Evolutionary conservation across 1,140 invertebrate species (phyloP), one percentile per base, ranked within the genome.

Genomic region (Ladona fulva): DNA sequence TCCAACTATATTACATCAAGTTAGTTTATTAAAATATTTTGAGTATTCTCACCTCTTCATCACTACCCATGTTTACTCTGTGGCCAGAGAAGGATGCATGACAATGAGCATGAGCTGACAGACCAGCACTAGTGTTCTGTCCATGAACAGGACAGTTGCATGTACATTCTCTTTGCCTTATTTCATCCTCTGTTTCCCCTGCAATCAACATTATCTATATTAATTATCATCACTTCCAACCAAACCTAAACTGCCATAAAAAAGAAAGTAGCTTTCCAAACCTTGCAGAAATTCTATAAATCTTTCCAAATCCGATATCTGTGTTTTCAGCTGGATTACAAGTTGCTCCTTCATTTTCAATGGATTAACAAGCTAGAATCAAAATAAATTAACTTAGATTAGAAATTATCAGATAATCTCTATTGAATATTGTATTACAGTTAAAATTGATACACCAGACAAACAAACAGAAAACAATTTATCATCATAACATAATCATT

Each of bases 281-380:
- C 92, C 93, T 90, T 99, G 97, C 78, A 99, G 88, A 83, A 98
- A 97, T 81, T 94, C 91, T 82, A 99, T 99, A 84, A 99, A 99
- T 79, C 96, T 89, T 85, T 99, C 98, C 83, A 99, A 89, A 86
- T 99, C 98, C 74, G 92, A 90, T 75, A 99, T 96, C 85, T 99
- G 98, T 12, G 95, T 96, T 86, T 98, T 98, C 12, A 99, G 86
- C 85, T 99, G 98, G 44, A 88, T 89, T 6, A 99, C 96, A 24
- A 98, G 84, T 84, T 97, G 94, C 83, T 97, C 97, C 86, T 99
- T 99, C 87, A 98, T 96, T 84, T 97, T 94, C 78, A 97, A 89
- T 14, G 96, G 96, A 81, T 95, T 97, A 6, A 98, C 92, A 82
- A 98, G 92, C 89, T 98, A 88, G 5, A 90, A 89, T 66, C 89